Conservation (phyloP, 2,888 invertebrate genomes). For the Magallana nippona region DNA sequence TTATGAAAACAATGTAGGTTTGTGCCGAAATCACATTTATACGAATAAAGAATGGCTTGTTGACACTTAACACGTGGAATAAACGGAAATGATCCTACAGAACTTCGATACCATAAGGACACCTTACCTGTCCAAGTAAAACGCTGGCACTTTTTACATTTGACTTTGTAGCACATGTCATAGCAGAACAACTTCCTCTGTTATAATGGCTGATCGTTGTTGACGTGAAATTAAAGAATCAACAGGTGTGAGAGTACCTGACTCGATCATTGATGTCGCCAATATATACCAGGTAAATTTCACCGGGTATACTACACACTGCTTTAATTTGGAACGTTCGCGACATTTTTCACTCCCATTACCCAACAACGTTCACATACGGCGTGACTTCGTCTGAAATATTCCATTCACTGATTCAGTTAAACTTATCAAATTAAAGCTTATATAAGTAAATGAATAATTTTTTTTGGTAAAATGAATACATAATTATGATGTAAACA, state of each 20-base stretch:
- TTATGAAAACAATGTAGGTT: background rate
- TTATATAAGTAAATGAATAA: too few species aligned
- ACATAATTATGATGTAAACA: too few species aligned
- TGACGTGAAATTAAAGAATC: conserved; percentile 33
- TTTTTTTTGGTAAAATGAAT: too few species aligned
- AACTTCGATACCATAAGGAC: background rate
- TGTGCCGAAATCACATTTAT: too few species aligned
- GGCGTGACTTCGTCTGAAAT: too few species aligned
- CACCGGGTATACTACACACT: background rate
- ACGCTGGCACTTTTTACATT: conserved; percentile 60
- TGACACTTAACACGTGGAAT: too few species aligned
- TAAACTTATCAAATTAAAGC: too few species aligned
- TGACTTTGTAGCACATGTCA: conserved; percentile 60
- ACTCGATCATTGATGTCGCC: background rate
- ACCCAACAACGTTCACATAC: too few species aligned
- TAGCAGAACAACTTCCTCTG: background rate
- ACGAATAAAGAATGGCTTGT: too few species aligned
- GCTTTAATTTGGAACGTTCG: background rate
- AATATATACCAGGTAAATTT: background rate
- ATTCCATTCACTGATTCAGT: too few species aligned
- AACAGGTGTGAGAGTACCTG: background rate
- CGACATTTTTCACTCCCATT: too few species aligned
- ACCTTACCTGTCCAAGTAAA: conserved; percentile 62
- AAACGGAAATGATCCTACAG: background rate
- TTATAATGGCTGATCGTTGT: conserved; percentile 21